These are phyloP conservation scores for Ariolimax columbianus DNA, from an alignment of 2,888 invertebrate species.

Conservation along the genomic window DNA sequence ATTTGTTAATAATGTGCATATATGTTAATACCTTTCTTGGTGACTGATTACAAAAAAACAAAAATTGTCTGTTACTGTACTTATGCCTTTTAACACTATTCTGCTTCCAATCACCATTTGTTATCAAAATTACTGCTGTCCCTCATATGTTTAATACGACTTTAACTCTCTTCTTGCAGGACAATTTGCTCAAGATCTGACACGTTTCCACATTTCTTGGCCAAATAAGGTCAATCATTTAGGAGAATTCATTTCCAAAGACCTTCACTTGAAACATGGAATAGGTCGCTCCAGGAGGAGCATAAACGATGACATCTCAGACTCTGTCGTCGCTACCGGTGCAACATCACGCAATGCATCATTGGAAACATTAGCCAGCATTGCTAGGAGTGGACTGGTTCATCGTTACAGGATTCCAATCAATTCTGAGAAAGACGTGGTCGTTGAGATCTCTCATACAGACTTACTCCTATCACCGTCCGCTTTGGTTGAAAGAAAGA, in stretches of 20 bases:
- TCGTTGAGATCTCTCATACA: conserved; percentile 81
- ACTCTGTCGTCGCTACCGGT: not conserved
- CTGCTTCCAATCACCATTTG: no score
- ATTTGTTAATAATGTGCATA: no score
- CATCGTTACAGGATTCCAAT: conserved; percentile 72
- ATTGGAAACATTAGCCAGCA: not conserved
- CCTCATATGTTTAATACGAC: no score
- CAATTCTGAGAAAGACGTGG: conserved; percentile 64
- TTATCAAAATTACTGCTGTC: no score
- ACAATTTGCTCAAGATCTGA: conserved; percentile 44
- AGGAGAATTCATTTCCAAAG: conserved; percentile 67
- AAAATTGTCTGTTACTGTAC: no score
- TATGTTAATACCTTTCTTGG: no score
- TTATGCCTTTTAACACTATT: no score
- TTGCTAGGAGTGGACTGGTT: conserved; percentile 4
- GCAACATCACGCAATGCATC: not conserved
- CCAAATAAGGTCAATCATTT: conserved; percentile 67
- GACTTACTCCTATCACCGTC: conserved; percentile 85
- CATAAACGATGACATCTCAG: conserved; percentile 4
- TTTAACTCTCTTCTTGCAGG: conserved; percentile 6
- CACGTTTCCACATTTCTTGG: conserved; percentile 46
- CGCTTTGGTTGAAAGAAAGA: conserved; percentile 86
- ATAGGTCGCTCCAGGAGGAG: conserved; percentile 57
- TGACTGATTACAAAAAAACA: no score
- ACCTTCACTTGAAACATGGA: conserved; percentile 59